Evolutionary conservation across 2,797 vertebrate species (phyloP), one percentile per base, ranked within the genome.

Genomic region (Mionectes olivaceus): DNA sequence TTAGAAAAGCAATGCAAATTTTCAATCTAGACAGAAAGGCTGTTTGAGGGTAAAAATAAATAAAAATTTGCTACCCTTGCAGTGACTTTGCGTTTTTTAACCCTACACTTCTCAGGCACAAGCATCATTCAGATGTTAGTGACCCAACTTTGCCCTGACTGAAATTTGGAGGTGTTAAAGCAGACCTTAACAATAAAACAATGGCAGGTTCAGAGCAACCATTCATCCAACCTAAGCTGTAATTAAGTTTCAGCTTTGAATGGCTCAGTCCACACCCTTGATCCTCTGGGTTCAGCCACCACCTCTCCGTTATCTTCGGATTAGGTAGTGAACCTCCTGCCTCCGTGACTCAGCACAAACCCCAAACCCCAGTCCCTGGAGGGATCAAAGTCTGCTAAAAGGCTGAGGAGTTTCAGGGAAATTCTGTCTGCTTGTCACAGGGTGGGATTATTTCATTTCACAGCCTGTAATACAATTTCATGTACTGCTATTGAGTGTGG

Each of bases 391-490:
- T 90, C 87, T 79, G 85, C 87, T 90, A 77, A 96, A 91, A 87
- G 80, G 90, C 83, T 90, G 83, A 27, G 75, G 68, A 95, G 68
- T 96, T 94, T 95, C 94, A 94, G 87, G 74, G 87, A 94, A 94
- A 96, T 86, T 92, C 93, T 94, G 77, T 93, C 94, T 91, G 83
- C 43, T 95, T 95, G 94, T 96, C 94, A 93, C 74, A 89, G 95
- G 30, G 56, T 93, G 87, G 88, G 95, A 97, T 96, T 96, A 96
- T 96, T 96, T 97, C 94, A 97, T 97, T 97, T 98, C 96, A 97
- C 96, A 97, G 96, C 95, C 90, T 96, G 97, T 95, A 96, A 97
- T 97, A 94, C 94, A 96, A 96, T 98, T 98, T 97, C 94, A 96
- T 95, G 93, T 94, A 88, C 91, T 92, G 93, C 91, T 76, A 89